A percentile compares a stretch with the other conserved stretches of the same genome.
These are phyloP conservation scores for Tribolium castaneum DNA, from an alignment of 1,140 invertebrate species.

Conservation along the genomic window DNA sequence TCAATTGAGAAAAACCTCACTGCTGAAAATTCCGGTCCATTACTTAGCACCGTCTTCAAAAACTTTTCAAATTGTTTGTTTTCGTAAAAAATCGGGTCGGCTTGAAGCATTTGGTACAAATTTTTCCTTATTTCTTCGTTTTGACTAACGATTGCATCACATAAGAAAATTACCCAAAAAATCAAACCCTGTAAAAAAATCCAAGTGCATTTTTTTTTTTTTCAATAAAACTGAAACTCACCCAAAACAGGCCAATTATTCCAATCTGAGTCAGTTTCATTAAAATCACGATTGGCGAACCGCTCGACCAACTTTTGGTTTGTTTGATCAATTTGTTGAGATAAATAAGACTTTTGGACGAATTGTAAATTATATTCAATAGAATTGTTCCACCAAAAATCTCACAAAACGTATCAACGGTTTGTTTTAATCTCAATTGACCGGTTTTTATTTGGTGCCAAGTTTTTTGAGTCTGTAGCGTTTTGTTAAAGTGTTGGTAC, in stretches of 20 bases:
- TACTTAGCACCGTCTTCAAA: background rate
- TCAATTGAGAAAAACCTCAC: background rate
- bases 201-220: background rate
- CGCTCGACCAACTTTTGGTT: background rate
- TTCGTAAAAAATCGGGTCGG: background rate
- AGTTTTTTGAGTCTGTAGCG: background rate
- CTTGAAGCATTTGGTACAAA: background rate
- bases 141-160: background rate
- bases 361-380: background rate
- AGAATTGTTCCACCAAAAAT: constrained; percentile 1
- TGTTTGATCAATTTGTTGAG: background rate
- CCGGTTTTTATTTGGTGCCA: background rate
- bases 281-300: background rate
- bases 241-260: background rate
- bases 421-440: background rate
- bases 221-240: background rate
- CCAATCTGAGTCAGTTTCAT: background rate
- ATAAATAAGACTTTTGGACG: background rate
- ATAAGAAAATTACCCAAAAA: background rate
- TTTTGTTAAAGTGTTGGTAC: background rate
- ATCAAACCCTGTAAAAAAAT: background rate
- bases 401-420: background rate
- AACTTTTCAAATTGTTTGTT: background rate
- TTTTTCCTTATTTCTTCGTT: background rate
- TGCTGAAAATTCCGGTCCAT: background rate